Base-by-base conservation (phyloP, 2,113 vertebrate species). In the Proterorhinus semilunaris region DNA sequence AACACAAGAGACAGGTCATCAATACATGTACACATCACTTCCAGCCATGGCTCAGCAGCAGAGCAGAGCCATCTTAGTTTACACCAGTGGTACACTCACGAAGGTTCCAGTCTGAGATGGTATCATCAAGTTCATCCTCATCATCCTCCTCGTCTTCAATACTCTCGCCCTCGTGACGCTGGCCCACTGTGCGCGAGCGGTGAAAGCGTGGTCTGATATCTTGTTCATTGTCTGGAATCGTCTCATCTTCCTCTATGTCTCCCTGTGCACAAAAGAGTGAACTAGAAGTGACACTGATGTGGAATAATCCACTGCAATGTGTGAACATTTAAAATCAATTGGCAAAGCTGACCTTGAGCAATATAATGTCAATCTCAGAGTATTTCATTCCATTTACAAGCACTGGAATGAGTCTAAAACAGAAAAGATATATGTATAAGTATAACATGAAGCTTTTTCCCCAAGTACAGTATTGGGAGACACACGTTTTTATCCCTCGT, bases 301-400 rank as follows among this genome's bases (percentile, higher is more conserved):
- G 10, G n/a, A 55, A 8, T 2, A 27, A 10, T 8, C n/a, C 7
- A 44, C 15, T 63, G 61, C 9, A 12, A 8, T 63, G 61, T 58
- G 36, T n/a, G 36, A 51, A 10, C 58, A n/a, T 44, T 43, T 61
- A n/a, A 61, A 6, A 43, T 7, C 45, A 63, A 62, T 17, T 16
- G 8, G 44, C 10, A 62, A 21, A 54, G 86, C 95, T 93, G 77
- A 99, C 97, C 95, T 98, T 99, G 76, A 99, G 93, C 58, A 99
- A 91, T 88, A 99, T 99, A 74, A 99, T 98, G 92, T 99, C 97
- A 10, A 99, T 98, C 90, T 99, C 96, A 1, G 96, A 98, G 84
- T 99, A 99, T 84, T 98, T 98, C 96, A 99, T 99, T 83, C 97
- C 97, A 81, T 98, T 98, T 85, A 99, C 96, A 72, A 99, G 94